These are phyloP conservation scores for Himalopsyche phryganea DNA, from an alignment of 1,140 invertebrate genomes.

Conservation along the genomic window DNA sequence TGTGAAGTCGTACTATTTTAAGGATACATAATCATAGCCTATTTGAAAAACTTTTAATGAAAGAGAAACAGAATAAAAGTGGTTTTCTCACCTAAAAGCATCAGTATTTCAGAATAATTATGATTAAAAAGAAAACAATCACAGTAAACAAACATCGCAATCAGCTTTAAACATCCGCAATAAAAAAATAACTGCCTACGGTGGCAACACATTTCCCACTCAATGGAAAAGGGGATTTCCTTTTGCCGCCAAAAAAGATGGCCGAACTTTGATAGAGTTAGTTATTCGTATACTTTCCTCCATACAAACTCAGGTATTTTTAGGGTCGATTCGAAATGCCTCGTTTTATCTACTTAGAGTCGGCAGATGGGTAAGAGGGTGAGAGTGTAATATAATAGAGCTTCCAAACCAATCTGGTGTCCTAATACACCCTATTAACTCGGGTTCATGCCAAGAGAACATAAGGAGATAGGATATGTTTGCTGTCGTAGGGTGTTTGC, in stretches of 20 bases:
- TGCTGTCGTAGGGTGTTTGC: no score
- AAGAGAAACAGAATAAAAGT: no score
- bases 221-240: not conserved
- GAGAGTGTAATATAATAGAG: slow-evolving; percentile 26
- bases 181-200: no score
- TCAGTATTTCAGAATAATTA: no score
- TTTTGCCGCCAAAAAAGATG: slow-evolving; percentile 1
- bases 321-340: slow-evolving; percentile 27
- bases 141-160: no score
- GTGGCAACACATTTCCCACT: not conserved
- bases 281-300: slow-evolving; percentile 15
- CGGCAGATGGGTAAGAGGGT: slow-evolving; percentile 3
- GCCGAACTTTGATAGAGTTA: slow-evolving; percentile 20
- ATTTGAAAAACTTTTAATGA: no score
- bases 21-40: no score
- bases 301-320: slow-evolving; percentile 19
- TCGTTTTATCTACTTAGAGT: slow-evolving; percentile 28
- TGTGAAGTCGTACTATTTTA: no score
- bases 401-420: slow-evolving; percentile 29
- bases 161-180: no score
- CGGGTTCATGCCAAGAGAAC: slow-evolving; percentile 1
- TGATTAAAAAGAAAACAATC: no score
- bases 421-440: slow-evolving; percentile 31
- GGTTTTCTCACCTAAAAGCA: no score
- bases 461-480: no score